These are phyloP conservation scores for Amblyteles armatorius DNA, from an alignment of 2,888 invertebrate genomes.

Conservation along the genomic window DNA sequence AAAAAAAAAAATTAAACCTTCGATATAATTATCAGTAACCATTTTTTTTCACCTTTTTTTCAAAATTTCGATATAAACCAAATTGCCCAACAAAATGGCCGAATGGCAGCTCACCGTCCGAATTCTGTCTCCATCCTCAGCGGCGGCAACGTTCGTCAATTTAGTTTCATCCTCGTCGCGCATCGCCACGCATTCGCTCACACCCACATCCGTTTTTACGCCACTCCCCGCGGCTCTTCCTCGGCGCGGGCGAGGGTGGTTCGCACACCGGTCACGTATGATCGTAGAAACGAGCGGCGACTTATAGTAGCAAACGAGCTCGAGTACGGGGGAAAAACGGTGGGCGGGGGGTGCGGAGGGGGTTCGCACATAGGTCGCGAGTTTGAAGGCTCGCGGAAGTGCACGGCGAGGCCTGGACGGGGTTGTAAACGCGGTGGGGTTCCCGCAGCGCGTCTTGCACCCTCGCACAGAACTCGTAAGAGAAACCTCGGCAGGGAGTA, in stretches of 20 bases:
- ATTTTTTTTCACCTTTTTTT: not conserved
- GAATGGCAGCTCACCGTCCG: conserved; percentile 5
- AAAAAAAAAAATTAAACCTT: too few relatives aligned
- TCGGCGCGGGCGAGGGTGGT: conserved; percentile 64
- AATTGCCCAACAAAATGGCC: conserved; percentile 60
- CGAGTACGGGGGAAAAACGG: conserved; percentile 4
- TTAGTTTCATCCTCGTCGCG: conserved; percentile 76
- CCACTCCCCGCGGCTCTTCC: conserved; percentile 82
- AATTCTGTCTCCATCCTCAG: not conserved
- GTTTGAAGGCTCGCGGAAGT: conserved; percentile 67
- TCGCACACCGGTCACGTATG: conserved; percentile 41
- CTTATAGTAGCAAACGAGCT: conserved; percentile 50
- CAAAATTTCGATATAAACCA: not conserved
- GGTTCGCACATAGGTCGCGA: conserved; percentile 44
- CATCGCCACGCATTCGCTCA: conserved; percentile 83
- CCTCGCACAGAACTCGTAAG: conserved; percentile 52
- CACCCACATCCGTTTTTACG: conserved; percentile 85
- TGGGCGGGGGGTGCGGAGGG: not conserved
- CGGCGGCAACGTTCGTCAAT: not conserved
- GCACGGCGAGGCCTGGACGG: conserved; percentile 45
- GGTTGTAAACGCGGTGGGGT: conserved; percentile 49
- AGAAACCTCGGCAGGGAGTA: conserved; percentile 29
- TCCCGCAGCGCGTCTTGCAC: conserved; percentile 28
- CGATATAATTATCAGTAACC: too few relatives aligned
- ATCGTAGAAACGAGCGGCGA: conserved; percentile 54